A percentile compares a stretch with the other conserved stretches of the same genome.
Evolutionary conservation across 2,797 vertebrate species (phyloP).

Genomic region (Chelidonichthys spinosus): DNA sequence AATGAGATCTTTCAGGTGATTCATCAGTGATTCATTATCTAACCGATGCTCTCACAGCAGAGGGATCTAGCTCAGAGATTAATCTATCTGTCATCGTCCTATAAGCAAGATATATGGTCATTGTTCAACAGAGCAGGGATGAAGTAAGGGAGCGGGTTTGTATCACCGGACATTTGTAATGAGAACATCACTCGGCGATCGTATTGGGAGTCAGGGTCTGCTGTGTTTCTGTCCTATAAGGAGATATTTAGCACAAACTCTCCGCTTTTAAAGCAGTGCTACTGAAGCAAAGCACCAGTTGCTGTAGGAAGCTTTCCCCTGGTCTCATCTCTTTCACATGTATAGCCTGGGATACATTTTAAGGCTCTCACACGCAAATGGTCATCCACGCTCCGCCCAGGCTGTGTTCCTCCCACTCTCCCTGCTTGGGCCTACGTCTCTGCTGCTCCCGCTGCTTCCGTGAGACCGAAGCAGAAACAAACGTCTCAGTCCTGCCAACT

Average conservation of each 20-base stretch:
- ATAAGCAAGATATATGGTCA: constrained; percentile 82
- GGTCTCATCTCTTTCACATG: constrained; percentile 31
- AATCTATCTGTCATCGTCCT: constrained; percentile 82
- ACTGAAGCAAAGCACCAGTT: constrained; percentile 22
- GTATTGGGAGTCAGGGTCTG: constrained; percentile 24
- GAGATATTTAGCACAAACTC: constrained; percentile 26
- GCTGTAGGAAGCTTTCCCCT: constrained; percentile 24
- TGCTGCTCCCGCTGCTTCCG: constrained; percentile 69
- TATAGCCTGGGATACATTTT: constrained; percentile 49
- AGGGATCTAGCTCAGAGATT: constrained; percentile 79
- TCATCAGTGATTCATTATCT: constrained; percentile 84
- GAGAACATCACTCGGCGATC: constrained; percentile 60
- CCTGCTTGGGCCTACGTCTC: constrained; percentile 43
- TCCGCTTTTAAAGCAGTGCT: constrained; percentile 3
- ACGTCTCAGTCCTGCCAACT: constrained; percentile 66
- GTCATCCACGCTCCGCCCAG: constrained; percentile 46
- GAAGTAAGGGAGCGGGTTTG: constrained; percentile 57
- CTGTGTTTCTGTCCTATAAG: constrained; percentile 16
- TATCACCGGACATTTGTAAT: constrained; percentile 58
- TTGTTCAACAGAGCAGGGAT: constrained; percentile 66
- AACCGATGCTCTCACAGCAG: constrained; percentile 70
- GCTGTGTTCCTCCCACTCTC: constrained; percentile 56
- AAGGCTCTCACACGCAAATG: constrained; percentile 58
- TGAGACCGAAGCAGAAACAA: constrained; percentile 77
- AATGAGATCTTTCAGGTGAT: constrained; percentile 76